phyloP scores from a whole-genome alignment of 1,140 invertebrate genomes.

The Penaeus chinensis region DNA sequence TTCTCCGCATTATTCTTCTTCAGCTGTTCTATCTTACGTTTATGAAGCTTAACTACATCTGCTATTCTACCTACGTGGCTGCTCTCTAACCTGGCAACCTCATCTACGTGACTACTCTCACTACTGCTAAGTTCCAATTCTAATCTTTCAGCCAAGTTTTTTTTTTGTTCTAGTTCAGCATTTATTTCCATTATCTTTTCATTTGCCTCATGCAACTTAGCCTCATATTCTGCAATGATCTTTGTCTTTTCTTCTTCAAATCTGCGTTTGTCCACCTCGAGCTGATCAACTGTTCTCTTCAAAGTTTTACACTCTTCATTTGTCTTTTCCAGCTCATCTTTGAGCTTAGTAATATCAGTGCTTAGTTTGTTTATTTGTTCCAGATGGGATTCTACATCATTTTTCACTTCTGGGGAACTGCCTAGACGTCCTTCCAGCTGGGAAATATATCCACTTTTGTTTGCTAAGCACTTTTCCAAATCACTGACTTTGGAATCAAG shows the following conservation, averaged over 20 bases:
- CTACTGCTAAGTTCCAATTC: constrained; percentile 62
- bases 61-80: constrained; percentile 61
- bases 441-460: constrained; percentile 49
- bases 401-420: constrained; percentile 12
- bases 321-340: constrained; percentile 52
- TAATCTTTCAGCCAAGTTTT: constrained; percentile 64
- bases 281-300: constrained; percentile 38
- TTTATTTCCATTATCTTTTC: constrained; percentile 28
- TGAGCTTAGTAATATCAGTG: constrained; percentile 50
- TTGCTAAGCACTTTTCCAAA: constrained; percentile 42
- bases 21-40: constrained; percentile 64
- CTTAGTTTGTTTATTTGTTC: constrained; percentile 52
- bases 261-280: constrained; percentile 38
- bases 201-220: constrained; percentile 34
- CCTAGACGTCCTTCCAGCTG: constrained; percentile 50
- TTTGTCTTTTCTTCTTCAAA: constrained; percentile 46
- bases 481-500: constrained; percentile 58
- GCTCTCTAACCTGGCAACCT: constrained; percentile 46
- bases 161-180: constrained; percentile 59
- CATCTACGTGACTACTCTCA: constrained; percentile 53
- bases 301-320: constrained; percentile 44
- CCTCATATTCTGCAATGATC: constrained; percentile 50
- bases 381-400: constrained; percentile 52
- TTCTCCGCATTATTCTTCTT: constrained; percentile 46
- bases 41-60: constrained; percentile 62